phyloP scores from a whole-genome alignment of 2,797 vertebrate species.

The Mus spretus region DNA sequence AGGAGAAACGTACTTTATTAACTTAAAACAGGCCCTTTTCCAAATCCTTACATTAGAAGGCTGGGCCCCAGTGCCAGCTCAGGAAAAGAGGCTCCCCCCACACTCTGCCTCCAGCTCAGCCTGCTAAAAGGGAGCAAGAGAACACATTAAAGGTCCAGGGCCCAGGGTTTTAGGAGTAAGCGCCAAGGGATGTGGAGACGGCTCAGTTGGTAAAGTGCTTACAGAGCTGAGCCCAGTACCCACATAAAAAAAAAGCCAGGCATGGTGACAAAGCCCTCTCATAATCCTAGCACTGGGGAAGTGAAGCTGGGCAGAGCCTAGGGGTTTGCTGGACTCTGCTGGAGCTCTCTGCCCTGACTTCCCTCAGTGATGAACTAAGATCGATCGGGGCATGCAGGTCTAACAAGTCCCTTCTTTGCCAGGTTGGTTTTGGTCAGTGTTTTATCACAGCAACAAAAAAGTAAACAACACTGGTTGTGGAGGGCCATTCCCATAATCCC shows the following conservation, averaged over 20 bases:
- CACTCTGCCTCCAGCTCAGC: neutral
- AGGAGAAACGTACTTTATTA: conserved; percentile 46
- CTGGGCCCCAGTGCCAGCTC: neutral
- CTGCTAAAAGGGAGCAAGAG: neutral
- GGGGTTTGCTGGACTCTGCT: neutral
- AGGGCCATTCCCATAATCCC: neutral
- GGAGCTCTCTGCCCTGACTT: neutral
- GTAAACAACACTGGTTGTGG: neutral
- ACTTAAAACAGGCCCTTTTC: conserved; percentile 59
- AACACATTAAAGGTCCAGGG: neutral
- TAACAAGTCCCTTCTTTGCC: neutral
- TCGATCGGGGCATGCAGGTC: neutral
- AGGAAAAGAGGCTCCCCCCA: conserved; percentile 39
- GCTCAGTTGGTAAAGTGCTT: neutral
- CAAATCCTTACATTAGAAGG: conserved; percentile 52
- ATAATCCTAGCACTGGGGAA: neutral
- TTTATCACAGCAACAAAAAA: neutral
- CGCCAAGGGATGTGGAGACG: neutral
- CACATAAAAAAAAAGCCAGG: neutral
- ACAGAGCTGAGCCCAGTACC: neutral
- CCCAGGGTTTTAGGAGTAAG: neutral
- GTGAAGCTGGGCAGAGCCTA: neutral
- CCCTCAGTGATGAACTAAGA: neutral
- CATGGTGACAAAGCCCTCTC: neutral
- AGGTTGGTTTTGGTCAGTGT: neutral